A percentile compares a stretch with the other conserved stretches of the same genome.
phyloP scores from a whole-genome alignment of 2,113 vertebrate genomes.

The Symphodus melops region DNA sequence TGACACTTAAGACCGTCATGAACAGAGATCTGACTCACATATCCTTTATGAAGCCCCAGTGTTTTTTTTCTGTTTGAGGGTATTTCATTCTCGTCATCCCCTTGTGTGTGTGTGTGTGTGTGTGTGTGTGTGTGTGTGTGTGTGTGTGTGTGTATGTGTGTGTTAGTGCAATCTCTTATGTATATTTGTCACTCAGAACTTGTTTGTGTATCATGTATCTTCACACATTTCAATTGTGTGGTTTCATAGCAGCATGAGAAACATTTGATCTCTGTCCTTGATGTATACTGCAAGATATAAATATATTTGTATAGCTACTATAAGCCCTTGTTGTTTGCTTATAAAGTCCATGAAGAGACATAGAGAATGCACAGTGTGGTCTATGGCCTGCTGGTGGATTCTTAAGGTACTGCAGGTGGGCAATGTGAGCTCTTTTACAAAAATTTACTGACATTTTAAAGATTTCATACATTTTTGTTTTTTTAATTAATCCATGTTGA shows the following conservation, averaged over 20 bases:
- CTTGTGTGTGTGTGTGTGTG: background rate
- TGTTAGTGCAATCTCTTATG: too few species aligned
- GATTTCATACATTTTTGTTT: too few species aligned
- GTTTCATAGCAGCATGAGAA: constrained; percentile 51
- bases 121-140: constrained; percentile 11
- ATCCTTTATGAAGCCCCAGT: constrained; percentile 36
- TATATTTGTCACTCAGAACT: too few species aligned
- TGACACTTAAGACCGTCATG: constrained; percentile 72
- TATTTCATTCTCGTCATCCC: constrained; percentile 22
- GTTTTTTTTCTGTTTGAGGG: constrained; percentile 38
- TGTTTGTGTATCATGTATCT: too few species aligned
- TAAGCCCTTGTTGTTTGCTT: background rate
- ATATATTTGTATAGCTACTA: background rate
- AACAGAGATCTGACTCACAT: constrained; percentile 70
- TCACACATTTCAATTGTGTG: constrained; percentile 18
- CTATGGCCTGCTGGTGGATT: background rate
- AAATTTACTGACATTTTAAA: background rate
- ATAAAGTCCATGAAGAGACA: background rate
- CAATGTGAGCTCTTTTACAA: background rate
- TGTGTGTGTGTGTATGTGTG: constrained; percentile 1
- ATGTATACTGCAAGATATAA: background rate
- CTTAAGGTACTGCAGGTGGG: background rate
- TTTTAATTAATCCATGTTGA: too few species aligned
- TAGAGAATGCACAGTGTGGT: background rate
- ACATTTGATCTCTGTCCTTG: constrained; percentile 38